Evolutionary conservation across 35 echinoderm and acorn worm species (phyloP).

Genomic region (Apostichopus parvimensis): DNA sequence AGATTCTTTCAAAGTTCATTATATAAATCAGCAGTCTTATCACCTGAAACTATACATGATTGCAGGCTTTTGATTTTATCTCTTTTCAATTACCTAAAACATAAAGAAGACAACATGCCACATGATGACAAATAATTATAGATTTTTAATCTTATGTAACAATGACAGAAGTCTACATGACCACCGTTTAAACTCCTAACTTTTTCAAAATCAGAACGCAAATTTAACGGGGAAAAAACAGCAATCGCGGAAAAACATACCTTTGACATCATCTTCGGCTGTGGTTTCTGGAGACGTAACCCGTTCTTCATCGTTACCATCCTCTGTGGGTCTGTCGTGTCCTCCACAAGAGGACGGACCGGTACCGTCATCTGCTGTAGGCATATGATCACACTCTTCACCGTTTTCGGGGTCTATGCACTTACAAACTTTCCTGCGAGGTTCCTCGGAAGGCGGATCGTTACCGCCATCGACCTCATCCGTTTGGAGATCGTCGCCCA

Average conservation of each 20-base stretch:
- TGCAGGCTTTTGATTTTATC: no score
- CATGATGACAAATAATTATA: background rate
- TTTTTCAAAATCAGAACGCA: no score
- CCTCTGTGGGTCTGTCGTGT: background rate
- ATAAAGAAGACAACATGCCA: background rate
- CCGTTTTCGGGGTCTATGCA: slow-evolving; percentile 43
- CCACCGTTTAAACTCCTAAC: no score
- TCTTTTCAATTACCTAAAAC: no score
- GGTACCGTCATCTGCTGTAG: background rate
- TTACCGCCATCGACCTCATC: background rate
- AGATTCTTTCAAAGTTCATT: no score
- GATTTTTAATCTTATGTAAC: background rate
- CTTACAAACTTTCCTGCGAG: slow-evolving; percentile 6
- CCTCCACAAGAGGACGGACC: background rate
- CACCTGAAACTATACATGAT: no score
- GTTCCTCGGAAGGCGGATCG: background rate
- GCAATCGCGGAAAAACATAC: background rate
- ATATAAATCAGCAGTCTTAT: no score
- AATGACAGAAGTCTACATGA: background rate
- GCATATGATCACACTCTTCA: slow-evolving; percentile 19
- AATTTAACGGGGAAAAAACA: no score
- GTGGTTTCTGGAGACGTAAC: background rate
- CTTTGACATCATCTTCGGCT: background rate
- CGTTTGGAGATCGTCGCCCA: background rate
- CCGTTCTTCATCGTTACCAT: background rate